Evolutionary conservation across 2,888 invertebrate genomes (phyloP).

Genomic region (Trichopoda pennipes): DNA sequence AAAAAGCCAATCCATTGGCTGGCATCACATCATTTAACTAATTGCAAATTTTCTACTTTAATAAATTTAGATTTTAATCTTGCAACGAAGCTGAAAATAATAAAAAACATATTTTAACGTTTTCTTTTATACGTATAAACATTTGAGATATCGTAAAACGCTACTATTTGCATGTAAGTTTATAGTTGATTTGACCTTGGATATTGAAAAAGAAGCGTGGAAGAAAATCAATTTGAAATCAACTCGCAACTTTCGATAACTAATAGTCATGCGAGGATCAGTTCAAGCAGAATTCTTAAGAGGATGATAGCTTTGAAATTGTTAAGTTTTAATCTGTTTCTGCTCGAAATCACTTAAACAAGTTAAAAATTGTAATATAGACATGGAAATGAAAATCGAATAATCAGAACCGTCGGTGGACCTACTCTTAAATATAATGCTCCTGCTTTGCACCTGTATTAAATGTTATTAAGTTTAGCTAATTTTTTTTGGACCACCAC

Average conservation of each 20-base stretch:
- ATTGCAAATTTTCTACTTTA: conserved; percentile 42
- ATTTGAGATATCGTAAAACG: not conserved
- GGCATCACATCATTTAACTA: conserved; percentile 61
- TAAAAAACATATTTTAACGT: conserved; percentile 34
- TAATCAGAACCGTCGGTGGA: too few species aligned
- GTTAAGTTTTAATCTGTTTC: conserved; percentile 3
- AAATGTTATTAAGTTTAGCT: too few species aligned
- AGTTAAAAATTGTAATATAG: too few species aligned
- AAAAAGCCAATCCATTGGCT: conserved; percentile 41
- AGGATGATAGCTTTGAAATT: conserved; percentile 18
- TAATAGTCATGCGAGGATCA: not conserved
- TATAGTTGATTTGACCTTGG: conserved; percentile 39
- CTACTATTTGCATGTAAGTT: conserved; percentile 12
- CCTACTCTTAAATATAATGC: too few species aligned
- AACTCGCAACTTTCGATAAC: conserved; percentile 36
- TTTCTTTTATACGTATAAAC: conserved; percentile 32
- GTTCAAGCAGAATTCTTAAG: conserved; percentile 20
- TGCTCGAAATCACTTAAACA: too few species aligned
- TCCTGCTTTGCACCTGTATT: too few species aligned
- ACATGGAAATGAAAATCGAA: too few species aligned
- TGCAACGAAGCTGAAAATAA: conserved; percentile 20
- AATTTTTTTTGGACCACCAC: too few species aligned
- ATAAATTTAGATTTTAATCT: conserved; percentile 48
- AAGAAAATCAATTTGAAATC: conserved; percentile 12
- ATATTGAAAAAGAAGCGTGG: conserved; percentile 37